Base-by-base conservation (phyloP, 2,113 vertebrate genomes). In the Ramphastos sulfuratus region DNA sequence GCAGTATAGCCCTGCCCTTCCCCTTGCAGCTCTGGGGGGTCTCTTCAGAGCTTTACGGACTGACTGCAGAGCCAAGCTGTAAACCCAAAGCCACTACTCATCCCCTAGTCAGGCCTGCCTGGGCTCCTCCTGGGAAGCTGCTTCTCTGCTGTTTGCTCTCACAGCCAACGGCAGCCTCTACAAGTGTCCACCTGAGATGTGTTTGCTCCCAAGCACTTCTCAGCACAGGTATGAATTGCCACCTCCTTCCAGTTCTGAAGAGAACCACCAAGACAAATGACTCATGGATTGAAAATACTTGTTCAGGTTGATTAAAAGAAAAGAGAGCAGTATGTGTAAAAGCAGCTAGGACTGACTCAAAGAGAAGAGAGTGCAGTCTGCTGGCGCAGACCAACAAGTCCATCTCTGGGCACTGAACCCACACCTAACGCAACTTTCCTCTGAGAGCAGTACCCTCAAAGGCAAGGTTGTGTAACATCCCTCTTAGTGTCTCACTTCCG, bases 101-200 rank as follows among this genome's bases (percentile, higher is more conserved):
- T 98, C 98, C 98, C 98, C 98, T 97, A 78, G 94, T 97, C 90
- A 95, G 97, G 97, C 98, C 97, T 98, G 98, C 96, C 95, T 56
- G 35, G 71, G 95, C 95, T 97, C 96, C 97, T 92, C 81, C 97
- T 90, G 94, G 85, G 93, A 97, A 98, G 96, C 95, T 96, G 86
- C 97, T 98, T 98, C 97, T 97, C 91, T 85, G 63, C 96, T 96
- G 97, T 97, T 98, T 98, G 98, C 98, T 98, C 98, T 98, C 85
- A 13, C 85, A 97, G 98, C 98, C 98, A 97, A 95, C 82, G 84
- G 98, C 98, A 82, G 96, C 84, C 93, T 97, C 98, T 97, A 92
- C 54, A 91, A 95, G 92, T 55, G 3, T 7, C 20, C 94, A 78
- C 87, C 90, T 74, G 35, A 94, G 64, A 73, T 10, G 16, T 59